Percentiles rank a stretch among this genome's conserved stretches.
phyloP scores from a whole-genome alignment of 2,797 vertebrate species.

The Etheostoma nigrum region DNA sequence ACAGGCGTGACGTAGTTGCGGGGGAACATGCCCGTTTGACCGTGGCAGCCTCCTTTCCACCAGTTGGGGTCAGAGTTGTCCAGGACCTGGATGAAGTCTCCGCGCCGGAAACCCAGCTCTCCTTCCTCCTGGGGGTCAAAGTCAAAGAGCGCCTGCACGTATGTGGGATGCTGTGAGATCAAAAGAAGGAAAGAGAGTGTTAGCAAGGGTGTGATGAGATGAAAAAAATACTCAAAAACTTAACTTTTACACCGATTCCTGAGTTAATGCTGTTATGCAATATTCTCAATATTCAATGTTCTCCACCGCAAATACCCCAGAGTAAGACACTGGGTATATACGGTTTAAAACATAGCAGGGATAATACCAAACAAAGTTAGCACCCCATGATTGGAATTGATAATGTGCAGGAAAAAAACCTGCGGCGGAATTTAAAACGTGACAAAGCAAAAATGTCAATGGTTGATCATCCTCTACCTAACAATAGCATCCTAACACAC shows the following conservation, averaged over 20 bases:
- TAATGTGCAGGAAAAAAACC: background rate
- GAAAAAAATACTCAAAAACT: background rate
- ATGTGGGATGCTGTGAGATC: slow-evolving; percentile 91
- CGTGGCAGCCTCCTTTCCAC: slow-evolving; percentile 98
- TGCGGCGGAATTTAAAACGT: background rate
- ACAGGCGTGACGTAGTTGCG: slow-evolving; percentile 98
- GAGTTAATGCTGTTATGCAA: background rate
- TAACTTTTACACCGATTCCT: background rate
- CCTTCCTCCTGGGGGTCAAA: slow-evolving; percentile 99
- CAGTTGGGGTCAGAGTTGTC: slow-evolving; percentile 97
- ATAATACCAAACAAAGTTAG: background rate
- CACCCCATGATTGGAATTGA: background rate
- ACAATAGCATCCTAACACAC: background rate
- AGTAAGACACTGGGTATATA: background rate
- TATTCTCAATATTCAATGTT: background rate
- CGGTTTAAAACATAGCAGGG: too few relatives aligned
- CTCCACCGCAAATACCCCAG: background rate
- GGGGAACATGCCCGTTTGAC: slow-evolving; percentile 98
- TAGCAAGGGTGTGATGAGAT: background rate
- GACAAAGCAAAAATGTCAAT: background rate
- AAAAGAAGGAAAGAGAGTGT: slow-evolving; percentile 1
- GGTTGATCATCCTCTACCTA: background rate
- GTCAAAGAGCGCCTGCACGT: slow-evolving; percentile 98
- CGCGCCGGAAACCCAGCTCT: slow-evolving; percentile 95
- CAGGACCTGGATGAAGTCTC: slow-evolving; percentile 98